These are phyloP conservation scores for Botia almorhae DNA, from an alignment of 2,797 vertebrate species.

Conservation along the genomic window DNA sequence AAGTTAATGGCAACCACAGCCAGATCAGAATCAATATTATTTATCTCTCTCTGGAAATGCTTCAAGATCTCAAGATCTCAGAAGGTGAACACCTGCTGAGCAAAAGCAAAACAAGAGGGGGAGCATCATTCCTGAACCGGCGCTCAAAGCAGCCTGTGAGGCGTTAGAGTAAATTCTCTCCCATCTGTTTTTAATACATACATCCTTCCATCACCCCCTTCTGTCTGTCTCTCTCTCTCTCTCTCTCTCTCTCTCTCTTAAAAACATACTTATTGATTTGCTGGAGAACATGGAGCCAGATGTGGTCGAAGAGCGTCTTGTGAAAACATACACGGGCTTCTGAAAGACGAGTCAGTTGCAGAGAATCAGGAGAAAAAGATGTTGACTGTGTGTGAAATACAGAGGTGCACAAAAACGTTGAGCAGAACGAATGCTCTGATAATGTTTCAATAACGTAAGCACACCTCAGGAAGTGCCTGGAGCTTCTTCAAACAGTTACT, in stretches of 20 bases:
- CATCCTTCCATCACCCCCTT: slow-evolving; percentile 28
- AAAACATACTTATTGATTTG: slow-evolving; percentile 44
- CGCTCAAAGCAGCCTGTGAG: slow-evolving; percentile 25
- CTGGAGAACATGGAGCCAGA: slow-evolving; percentile 46
- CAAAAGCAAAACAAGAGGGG: not conserved
- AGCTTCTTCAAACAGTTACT: slow-evolving; percentile 19
- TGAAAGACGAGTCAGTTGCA: slow-evolving; percentile 7
- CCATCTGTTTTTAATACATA: slow-evolving; percentile 61
- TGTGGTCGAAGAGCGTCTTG: slow-evolving; percentile 34
- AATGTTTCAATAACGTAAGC: not conserved
- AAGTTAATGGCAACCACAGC: not conserved
- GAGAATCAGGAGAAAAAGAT: not conserved
- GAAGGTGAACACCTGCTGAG: not conserved
- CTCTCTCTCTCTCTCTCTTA: not conserved
- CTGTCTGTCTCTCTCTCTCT: not conserved
- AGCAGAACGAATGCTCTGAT: not conserved
- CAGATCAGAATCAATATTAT: too few species aligned
- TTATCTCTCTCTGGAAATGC: not conserved
- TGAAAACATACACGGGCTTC: slow-evolving; percentile 27
- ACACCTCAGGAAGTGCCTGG: slow-evolving; percentile 32
- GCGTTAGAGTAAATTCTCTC: slow-evolving; percentile 39
- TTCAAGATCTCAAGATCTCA: not conserved
- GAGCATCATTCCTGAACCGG: not conserved
- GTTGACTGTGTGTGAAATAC: not conserved
- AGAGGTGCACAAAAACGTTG: not conserved